Conservation (phyloP, 2,797 vertebrate species). For the Odontamblyopus lacepedii region DNA sequence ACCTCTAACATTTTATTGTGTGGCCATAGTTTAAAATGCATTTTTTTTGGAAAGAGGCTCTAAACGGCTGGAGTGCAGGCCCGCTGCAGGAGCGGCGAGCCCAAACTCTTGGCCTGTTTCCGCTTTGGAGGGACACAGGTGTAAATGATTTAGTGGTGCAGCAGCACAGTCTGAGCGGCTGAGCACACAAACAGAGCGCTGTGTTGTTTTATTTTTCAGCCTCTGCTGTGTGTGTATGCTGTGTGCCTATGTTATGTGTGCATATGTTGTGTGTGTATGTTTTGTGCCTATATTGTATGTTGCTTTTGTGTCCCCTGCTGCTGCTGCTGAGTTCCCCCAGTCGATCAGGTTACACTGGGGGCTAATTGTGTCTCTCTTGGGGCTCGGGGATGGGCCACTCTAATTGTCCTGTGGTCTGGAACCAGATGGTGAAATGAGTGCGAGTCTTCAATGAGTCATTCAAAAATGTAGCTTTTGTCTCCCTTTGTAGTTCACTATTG, state of each 20-base stretch:
- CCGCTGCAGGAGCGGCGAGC: conserved; percentile 19
- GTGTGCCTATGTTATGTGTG: conserved; percentile 35
- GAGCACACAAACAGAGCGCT: conserved; percentile 25
- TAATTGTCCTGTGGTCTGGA: conserved; percentile 73
- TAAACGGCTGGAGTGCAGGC: conserved; percentile 23
- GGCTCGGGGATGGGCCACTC: conserved; percentile 69
- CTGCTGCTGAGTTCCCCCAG: conserved; percentile 61
- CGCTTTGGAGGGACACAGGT: conserved; percentile 64
- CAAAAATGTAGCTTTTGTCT: conserved; percentile 21
- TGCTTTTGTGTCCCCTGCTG: conserved; percentile 34
- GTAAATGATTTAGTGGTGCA: conserved; percentile 71
- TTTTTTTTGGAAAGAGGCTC: conserved; percentile 9
- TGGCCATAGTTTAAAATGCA: too few species aligned
- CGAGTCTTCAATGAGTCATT: conserved; percentile 26
- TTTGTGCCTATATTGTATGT: conserved; percentile 37
- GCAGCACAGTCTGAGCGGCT: conserved; percentile 29
- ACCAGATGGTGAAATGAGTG: conserved; percentile 67
- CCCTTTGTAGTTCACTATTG: conserved; percentile 9
- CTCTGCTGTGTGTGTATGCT: conserved; percentile 21
- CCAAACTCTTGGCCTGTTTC: conserved; percentile 47
- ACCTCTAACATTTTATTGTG: not conserved
- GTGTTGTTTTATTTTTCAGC: conserved; percentile 24
- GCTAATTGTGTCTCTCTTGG: conserved; percentile 76
- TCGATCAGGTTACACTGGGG: conserved; percentile 74
- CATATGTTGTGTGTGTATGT: conserved; percentile 25